A percentile compares a stretch with the other conserved stretches of the same genome.
Evolutionary conservation across 2,113 vertebrate genomes (phyloP).

Genomic region (Turdus rufiventris): DNA sequence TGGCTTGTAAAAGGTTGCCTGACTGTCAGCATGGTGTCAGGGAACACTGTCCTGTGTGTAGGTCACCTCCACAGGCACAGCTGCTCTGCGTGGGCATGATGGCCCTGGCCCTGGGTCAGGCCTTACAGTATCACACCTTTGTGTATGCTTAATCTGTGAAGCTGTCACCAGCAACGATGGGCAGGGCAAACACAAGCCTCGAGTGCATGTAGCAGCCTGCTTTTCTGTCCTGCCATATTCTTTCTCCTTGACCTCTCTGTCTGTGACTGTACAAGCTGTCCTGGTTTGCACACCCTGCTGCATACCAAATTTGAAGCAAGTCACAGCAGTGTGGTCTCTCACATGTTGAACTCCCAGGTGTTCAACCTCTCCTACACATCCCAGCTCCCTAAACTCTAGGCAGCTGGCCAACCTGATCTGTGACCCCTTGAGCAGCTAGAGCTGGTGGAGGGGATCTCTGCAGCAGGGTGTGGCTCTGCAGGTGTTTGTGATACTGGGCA

Average conservation of each 20-base stretch:
- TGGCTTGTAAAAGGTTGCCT: neutral
- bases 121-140: neutral
- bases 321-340: neutral
- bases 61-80: neutral
- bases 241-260: neutral
- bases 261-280: neutral
- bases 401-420: neutral
- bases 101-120: neutral
- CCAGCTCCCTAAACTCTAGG: neutral
- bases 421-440: neutral
- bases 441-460: rapidly evolving
- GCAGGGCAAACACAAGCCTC: neutral
- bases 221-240: neutral
- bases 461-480: neutral
- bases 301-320: neutral
- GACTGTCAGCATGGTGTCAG: neutral
- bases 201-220: neutral
- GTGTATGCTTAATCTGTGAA: neutral
- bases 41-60: rapidly evolving
- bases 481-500: neutral
- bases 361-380: neutral
- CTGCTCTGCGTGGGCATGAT: neutral
- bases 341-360: neutral
- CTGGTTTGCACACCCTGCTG: neutral
- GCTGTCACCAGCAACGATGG: neutral